Percentiles rank a stretch among this genome's conserved stretches.
These are phyloP conservation scores for Diaphora mendica DNA, from an alignment of 2,888 invertebrate genomes.

Conservation along the genomic window DNA sequence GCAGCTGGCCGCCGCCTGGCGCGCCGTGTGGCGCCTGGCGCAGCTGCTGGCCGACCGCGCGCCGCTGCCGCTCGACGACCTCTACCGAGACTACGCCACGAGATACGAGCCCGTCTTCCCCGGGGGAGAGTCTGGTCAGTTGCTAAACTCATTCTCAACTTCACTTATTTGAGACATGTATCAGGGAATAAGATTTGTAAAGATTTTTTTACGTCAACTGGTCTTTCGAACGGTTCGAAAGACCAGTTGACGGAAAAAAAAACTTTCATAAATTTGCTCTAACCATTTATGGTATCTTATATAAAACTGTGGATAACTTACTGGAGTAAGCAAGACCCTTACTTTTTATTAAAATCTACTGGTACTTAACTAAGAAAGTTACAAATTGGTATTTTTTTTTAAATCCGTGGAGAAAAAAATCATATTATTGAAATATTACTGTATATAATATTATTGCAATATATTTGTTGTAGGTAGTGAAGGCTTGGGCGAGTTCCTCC, in stretches of 20 bases:
- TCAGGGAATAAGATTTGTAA: no score
- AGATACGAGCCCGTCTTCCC: conserved; percentile 72
- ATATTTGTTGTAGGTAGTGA: conserved; percentile 60
- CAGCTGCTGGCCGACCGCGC: conserved; percentile 65
- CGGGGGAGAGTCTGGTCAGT: conserved; percentile 66
- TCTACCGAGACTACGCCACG: conserved; percentile 67
- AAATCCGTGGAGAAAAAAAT: background rate
- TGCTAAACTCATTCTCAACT: background rate
- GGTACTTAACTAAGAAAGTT: background rate
- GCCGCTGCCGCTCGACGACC: conserved; percentile 57
- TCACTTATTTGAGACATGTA: background rate
- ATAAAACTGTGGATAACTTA: no score
- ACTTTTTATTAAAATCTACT: background rate
- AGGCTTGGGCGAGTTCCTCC: conserved; percentile 66
- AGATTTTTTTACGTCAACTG: no score
- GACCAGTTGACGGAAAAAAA: no score
- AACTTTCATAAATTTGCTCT: no score
- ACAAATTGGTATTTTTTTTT: background rate
- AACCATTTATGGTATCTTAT: no score
- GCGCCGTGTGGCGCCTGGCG: conserved; percentile 75
- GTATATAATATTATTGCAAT: background rate
- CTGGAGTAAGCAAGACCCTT: background rate
- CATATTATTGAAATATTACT: background rate
- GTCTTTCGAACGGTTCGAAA: no score
- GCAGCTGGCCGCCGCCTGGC: conserved; percentile 68